Evolutionary conservation across 1,140 invertebrate species (phyloP), one percentile per base, ranked within the genome.

Genomic region (Drosophila pectinifera): DNA sequence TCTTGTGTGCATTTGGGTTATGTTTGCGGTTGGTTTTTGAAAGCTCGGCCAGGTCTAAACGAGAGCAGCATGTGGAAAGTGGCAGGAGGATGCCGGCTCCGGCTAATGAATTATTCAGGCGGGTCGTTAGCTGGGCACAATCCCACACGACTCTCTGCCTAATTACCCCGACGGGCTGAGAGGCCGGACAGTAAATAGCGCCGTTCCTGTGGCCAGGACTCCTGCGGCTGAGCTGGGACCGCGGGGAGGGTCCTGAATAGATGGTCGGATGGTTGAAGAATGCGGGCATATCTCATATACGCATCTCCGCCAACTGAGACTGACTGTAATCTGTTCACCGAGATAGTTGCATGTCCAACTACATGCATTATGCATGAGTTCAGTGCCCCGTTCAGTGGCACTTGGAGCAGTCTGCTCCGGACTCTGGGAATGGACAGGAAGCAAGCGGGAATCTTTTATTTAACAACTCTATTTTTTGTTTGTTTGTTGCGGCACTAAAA

Each of bases 91-190:
- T 54, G 16, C 38, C 20, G 36, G 28, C 64, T 68, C 80, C n/a
- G 53, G 74, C 77, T 79, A 83, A 88, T 86, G 79, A 86, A 88
- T 88, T 69, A 86, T 86, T 88, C 79, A 86, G 84, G 38, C 55
- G 57, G 57, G 70, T 88, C 79, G 83, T 88, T 83, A 86, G 75
- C 70, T 64, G 70, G 48, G 45, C 82, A 68, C 55, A 74, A 54
- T 56, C 54, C 61, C 64, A 75, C 61, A 63, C 41, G 68, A 49
- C 65, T 73, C 64, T 67, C 46, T 55, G 70, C 67, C 83, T 86
- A 86, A 86, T 86, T 86, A 86, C 61, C 65, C 76, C 57, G 61
- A 45, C 57, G 62, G 59, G 46, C 80, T 56, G 36, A 48, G 57
- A 41, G 36, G 73, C 74, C 39, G 73, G 74, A 77, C 73, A 61